Evolutionary conservation across 2,113 vertebrate species (phyloP).

Genomic region (Empidonax alnorum): DNA sequence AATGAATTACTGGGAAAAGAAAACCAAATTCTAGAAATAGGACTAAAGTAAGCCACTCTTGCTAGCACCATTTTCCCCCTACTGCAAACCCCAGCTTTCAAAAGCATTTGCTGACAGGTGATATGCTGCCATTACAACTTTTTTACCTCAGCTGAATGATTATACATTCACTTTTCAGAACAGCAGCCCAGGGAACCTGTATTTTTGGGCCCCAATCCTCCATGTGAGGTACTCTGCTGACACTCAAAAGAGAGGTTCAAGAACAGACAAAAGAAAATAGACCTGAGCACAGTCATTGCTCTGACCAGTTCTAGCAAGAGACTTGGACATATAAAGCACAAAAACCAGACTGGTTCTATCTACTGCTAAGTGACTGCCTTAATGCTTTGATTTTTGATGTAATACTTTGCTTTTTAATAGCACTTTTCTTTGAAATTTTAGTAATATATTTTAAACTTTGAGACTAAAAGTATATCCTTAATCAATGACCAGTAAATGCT

Average conservation of each 20-base stretch:
- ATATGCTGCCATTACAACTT: not conserved
- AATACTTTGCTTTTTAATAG: not conserved
- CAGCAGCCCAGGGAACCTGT: not conserved
- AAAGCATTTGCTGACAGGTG: not conserved
- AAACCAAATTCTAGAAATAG: not conserved
- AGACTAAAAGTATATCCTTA: not conserved
- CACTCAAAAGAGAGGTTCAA: not conserved
- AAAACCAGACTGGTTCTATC: not conserved
- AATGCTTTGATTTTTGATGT: not conserved
- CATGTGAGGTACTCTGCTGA: not conserved
- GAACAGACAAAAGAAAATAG: not conserved
- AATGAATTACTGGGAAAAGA: not conserved
- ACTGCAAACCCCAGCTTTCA: not conserved
- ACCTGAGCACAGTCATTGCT: not conserved
- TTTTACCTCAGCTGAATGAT: not conserved
- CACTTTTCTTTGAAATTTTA: not conserved
- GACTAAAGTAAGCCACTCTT: not conserved
- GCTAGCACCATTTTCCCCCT: not conserved
- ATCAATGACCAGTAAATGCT: not conserved
- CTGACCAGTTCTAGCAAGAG: not conserved
- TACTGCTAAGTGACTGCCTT: not conserved
- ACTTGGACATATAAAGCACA: not conserved
- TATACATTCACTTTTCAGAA: not conserved
- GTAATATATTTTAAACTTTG: not conserved
- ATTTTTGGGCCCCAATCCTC: not conserved